A percentile compares a stretch with the other conserved stretches of the same genome.
These are phyloP conservation scores for Oophaga sylvatica DNA, from an alignment of 2,797 vertebrate genomes.

Conservation along the genomic window DNA sequence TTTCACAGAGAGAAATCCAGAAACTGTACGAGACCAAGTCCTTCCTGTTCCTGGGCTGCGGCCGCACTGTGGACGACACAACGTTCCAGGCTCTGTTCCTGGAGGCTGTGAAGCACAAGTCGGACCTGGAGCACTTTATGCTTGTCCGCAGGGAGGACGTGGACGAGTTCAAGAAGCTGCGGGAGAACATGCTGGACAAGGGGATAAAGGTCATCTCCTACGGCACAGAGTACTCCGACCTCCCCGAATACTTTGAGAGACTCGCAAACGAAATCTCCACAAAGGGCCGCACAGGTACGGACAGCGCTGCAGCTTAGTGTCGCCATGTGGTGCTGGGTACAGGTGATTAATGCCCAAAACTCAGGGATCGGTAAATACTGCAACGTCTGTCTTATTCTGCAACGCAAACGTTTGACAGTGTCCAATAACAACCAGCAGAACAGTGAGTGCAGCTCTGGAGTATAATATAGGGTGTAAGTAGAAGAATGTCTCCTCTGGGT, in stretches of 20 bases:
- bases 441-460: too few relatives aligned
- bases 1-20: constrained; percentile 90
- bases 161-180: constrained; percentile 93
- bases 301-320: background rate
- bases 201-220: constrained; percentile 97
- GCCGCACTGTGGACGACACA: constrained; percentile 93
- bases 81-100: constrained; percentile 95
- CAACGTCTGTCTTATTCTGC: too few relatives aligned
- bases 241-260: constrained; percentile 92
- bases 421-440: too few relatives aligned
- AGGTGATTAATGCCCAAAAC: too few relatives aligned
- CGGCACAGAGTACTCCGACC: constrained; percentile 86
- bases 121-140: constrained; percentile 96
- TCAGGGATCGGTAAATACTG: too few relatives aligned
- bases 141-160: constrained; percentile 90
- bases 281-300: constrained; percentile 75
- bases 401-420: too few relatives aligned
- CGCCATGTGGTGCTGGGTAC: too few relatives aligned
- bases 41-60: constrained; percentile 93
- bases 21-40: constrained; percentile 95
- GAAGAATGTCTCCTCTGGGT: too few relatives aligned
- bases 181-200: constrained; percentile 97
- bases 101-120: constrained; percentile 95
- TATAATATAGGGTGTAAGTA: too few relatives aligned
- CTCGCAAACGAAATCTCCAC: constrained; percentile 88